Evolutionary conservation across 2,113 vertebrate species (phyloP), one percentile per base, ranked within the genome.

Genomic region (Talpa occidentalis): DNA sequence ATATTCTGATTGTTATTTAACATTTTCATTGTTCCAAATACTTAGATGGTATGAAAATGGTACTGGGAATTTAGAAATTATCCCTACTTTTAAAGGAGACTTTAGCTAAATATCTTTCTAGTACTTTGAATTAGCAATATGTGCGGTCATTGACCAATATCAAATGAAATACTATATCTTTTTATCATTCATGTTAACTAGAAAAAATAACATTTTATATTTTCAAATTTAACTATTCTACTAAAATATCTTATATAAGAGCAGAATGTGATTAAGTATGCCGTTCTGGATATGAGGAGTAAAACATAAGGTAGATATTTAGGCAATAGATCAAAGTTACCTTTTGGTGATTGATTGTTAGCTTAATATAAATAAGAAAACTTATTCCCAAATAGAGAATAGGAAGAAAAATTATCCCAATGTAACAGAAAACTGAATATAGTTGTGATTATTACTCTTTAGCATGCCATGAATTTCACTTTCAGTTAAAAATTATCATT

Each of bases 401-500:
- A 77, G 24, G 22, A 66, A 81, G 10, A 87, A 82, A 81, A 80
- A 26, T n/a, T 7, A 88, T 64, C 30, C 30, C 21, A 72, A 87
- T 19, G 19, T 21, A 70, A 70, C 2, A 30, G 35, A 35, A 90
- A 87, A 84, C 15, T 74, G 37, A 74, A 74, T 49, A 40, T 24
- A 78, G 19, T 11, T 49, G 32, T 26, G 66, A n/a, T 28, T 94
- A 54, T 47, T 82, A 52, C 7, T 88, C 21, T 8, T 44, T 52
- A 69, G 14, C 37, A 91, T 59, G 59, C 17, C 37, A 37, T 60
- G 60, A 80, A 80, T 72, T 70, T 79, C 35, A 76, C 60, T 40
- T 78, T 84, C 77, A 84, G 30, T 91, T 0, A 92, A 67, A 94
- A 69, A 67, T 60, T 94, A 35, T 92, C n/a, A n/a, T n/a, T n/a